Evolutionary conservation across 2,888 invertebrate genomes (phyloP), one percentile per base, ranked within the genome.

Genomic region (Trissonchulus sp.): DNA sequence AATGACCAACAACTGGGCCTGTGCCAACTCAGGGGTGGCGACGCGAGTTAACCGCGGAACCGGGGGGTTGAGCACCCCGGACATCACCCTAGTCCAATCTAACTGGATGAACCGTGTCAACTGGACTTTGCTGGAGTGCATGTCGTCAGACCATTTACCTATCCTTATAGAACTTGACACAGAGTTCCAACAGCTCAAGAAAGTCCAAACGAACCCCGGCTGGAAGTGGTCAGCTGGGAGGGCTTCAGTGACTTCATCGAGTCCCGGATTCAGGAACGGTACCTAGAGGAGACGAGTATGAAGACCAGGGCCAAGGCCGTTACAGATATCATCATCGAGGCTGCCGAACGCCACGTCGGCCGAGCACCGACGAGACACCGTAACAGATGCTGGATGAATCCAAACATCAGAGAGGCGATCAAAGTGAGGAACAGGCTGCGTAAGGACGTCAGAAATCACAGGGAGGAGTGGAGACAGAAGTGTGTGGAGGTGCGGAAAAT

Each of bases 141-240:
- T 60, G 18, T 18, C 18, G 18, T 60, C 60, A 60, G 60, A 60
- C 60, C 60, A 60, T n/a, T n/a, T 23, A 60, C 60, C 60, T 18
- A 60, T 60, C n/a, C 18, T n/a, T 23, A 60, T 60, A 18, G n/a
- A 18, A n/a, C 60, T 60, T 18, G 18, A 60, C 60, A 60, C n/a
- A n/a, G 60, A 60, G 18, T 18, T 60, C n/a, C 60, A 60, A n/a
- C n/a, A n/a, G n/a, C n/a, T n/a, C n/a, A n/a, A n/a, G n/a, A n/a
- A n/a, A n/a, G n/a, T n/a, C n/a, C n/a, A n/a, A n/a, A n/a, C n/a
- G n/a, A n/a, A n/a, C n/a, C n/a, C n/a, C n/a, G n/a, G n/a, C n/a
- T 60, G 60, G 60, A 60, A 60, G n/a, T 60, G 60, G 60, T 60
- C 60, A 18, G n/a, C 60, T 60, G 60, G 60, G n/a, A n/a, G 18